Percentiles rank a stretch among this genome's conserved stretches.
phyloP scores from a whole-genome alignment of 1,140 invertebrate genomes.

The Euwallacea similis region DNA sequence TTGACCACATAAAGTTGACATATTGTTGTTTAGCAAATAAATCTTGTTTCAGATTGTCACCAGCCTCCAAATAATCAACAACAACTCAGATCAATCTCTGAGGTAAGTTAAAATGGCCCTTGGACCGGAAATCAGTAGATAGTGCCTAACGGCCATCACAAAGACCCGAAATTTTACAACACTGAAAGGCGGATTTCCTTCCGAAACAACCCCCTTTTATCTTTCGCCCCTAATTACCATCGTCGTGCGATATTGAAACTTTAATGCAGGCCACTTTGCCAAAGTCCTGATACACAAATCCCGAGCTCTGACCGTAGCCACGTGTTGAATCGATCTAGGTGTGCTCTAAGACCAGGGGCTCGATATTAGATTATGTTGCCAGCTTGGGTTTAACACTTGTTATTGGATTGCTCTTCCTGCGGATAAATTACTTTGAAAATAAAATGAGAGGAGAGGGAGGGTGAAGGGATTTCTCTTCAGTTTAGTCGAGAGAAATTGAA shows the following conservation, averaged over 20 bases:
- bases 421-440: no score
- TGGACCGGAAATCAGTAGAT: background rate
- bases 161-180: background rate
- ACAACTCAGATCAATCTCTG: constrained; percentile 34
- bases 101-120: constrained; percentile 23
- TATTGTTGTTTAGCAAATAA: no score
- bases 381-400: constrained; percentile 7
- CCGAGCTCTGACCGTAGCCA: constrained; percentile 12
- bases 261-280: constrained; percentile 23
- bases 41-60: constrained; percentile 23
- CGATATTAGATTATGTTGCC: constrained; percentile 28
- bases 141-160: background rate
- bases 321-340: constrained; percentile 29
- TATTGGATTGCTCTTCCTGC: background rate
- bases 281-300: constrained; percentile 7
- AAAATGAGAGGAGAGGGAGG: background rate
- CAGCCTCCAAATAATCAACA: constrained; percentile 27
- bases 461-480: background rate
- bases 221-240: constrained; percentile 24
- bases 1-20: no score
- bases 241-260: constrained; percentile 19
- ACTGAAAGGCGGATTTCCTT: constrained; percentile 2
- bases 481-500: no score
- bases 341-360: constrained; percentile 10
- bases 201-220: constrained; percentile 5